Evolutionary conservation across 2,797 vertebrate species (phyloP).

Genomic region (Heteromormyrus szaboi): DNA sequence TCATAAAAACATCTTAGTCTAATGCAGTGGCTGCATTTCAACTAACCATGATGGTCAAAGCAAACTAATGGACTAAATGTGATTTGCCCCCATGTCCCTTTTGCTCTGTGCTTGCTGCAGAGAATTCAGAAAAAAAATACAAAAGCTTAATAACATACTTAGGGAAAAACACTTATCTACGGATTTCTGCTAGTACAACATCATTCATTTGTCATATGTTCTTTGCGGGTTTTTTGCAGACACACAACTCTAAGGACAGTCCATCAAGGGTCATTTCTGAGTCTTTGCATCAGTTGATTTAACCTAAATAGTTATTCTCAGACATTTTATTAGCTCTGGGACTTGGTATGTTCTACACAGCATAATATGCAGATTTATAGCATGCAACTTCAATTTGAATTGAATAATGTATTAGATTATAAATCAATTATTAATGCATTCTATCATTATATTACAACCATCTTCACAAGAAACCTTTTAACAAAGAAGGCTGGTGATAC

Average conservation of each 20-base stretch:
- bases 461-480: slow-evolving; percentile 1
- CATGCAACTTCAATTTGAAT: neutral
- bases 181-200: neutral
- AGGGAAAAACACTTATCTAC: neutral
- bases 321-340: neutral
- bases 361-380: neutral
- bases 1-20: neutral
- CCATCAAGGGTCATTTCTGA: neutral
- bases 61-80: neutral
- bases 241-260: neutral
- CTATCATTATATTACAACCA: neutral
- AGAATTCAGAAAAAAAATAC: neutral
- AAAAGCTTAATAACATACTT: neutral
- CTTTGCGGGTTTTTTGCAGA: neutral
- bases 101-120: neutral
- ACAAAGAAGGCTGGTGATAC: neutral
- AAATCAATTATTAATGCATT: slow-evolving; percentile 10
- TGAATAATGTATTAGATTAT: slow-evolving; percentile 1
- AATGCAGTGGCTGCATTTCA: neutral
- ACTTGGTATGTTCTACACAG: neutral
- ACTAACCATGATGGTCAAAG: neutral
- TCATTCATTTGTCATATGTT: neutral
- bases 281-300: neutral
- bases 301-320: neutral
- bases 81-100: neutral